Evolutionary conservation across 2,888 invertebrate species (phyloP), one percentile per base, ranked within the genome.

Genomic region (Leucoma salicis): DNA sequence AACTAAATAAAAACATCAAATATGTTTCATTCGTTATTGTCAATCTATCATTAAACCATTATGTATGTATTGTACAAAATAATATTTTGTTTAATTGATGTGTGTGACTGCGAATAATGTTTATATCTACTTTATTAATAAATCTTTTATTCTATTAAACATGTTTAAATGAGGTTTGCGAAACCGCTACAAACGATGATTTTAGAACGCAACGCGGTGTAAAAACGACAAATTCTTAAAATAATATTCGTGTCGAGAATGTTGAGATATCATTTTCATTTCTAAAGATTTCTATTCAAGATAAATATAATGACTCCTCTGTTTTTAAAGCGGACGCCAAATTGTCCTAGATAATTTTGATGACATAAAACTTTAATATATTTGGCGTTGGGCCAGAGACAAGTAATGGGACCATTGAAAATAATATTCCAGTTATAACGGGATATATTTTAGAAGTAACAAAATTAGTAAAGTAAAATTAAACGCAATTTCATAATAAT

Each of bases 91-190:
- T 81, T 80, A 85, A 78, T 82, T 85, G 83, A 82, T 80, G 84
- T 79, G 84, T 82, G 82, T 85, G 86, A 81, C 78, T 85, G 85
- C 75, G 82, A 80, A 63, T 66, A 79, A 81, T 86, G 82, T 86
- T 84, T 85, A 86, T 84, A 82, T 79, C 74, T 82, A 83, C 76
- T 83, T 59, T 83, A 84, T 81, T 86, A 88, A 86, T 89, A 89
- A 88, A 89, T 79, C 81, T 83, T 81, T 83, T 86, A 86, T 80
- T 82, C 80, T 82, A 86, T 74, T 78, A 74, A 60, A 42, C 60
- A 49, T 63, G 63, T 57, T 66, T 61, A 29, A 60, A 55, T 63
- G 39, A 34, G 42, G 13, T 49, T 37, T 35, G n/a, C 21, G 14
- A 21, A 31, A 38, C 48, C 27, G 39, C 45, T 33, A 35, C 39